These are phyloP conservation scores for Brenthis hecate DNA, from an alignment of 2,888 invertebrate genomes.

Conservation along the genomic window DNA sequence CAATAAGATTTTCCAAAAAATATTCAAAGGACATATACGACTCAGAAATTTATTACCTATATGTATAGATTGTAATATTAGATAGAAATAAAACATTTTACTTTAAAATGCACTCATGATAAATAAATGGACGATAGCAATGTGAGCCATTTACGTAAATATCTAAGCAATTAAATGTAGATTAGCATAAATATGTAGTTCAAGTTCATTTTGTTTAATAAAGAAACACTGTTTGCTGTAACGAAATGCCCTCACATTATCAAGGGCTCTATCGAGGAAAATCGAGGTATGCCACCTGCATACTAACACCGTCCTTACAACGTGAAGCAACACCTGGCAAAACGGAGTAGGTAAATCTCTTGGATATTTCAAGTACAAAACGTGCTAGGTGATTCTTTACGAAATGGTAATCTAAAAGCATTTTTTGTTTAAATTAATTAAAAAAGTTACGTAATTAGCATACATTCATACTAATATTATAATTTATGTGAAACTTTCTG, in stretches of 20 bases:
- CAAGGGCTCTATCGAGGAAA: slow-evolving; percentile 43
- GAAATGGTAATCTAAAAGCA: slow-evolving; percentile 7
- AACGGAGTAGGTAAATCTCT: slow-evolving; percentile 33
- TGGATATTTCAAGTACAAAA: slow-evolving; percentile 37
- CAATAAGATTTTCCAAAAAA: too few species aligned
- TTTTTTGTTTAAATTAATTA: slow-evolving; percentile 4
- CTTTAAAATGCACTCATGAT: background rate
- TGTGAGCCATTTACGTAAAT: background rate
- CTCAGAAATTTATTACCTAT: too few species aligned
- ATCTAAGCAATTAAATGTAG: slow-evolving; percentile 16
- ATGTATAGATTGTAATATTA: too few species aligned
- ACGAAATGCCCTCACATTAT: slow-evolving; percentile 40
- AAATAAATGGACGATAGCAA: background rate
- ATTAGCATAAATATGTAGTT: slow-evolving; percentile 24
- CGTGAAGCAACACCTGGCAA: slow-evolving; percentile 58
- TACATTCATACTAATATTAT: too few species aligned
- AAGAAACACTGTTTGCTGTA: slow-evolving; percentile 29
- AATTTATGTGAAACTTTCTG: too few species aligned
- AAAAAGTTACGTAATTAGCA: too few species aligned
- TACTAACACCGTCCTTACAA: slow-evolving; percentile 63
- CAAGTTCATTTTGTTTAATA: slow-evolving; percentile 21
- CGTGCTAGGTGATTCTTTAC: slow-evolving; percentile 14
- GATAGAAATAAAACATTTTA: background rate
- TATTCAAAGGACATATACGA: too few species aligned
- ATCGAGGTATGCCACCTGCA: slow-evolving; percentile 45